A percentile compares a stretch with the other conserved stretches of the same genome.
phyloP scores from a whole-genome alignment of 1,140 invertebrate species.

The Bursaphelenchus mucronatus region DNA sequence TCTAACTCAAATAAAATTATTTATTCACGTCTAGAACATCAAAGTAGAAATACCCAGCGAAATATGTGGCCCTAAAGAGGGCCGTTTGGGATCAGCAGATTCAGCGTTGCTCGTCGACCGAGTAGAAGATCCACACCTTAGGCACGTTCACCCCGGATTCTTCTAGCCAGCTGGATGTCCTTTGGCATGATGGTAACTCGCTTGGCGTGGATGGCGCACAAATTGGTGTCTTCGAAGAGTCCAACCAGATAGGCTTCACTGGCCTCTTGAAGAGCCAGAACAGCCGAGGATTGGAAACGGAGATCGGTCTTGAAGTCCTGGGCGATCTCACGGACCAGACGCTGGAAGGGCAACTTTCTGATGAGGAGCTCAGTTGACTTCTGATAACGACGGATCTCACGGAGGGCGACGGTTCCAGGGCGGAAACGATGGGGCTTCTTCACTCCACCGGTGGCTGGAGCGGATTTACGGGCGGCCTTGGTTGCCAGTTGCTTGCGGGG shows the following conservation, averaged over 20 bases:
- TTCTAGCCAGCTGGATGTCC: constrained; percentile 54
- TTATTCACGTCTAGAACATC: too few relatives aligned
- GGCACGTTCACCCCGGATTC: constrained; percentile 42
- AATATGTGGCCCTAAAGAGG: too few relatives aligned
- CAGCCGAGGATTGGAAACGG: constrained; percentile 75
- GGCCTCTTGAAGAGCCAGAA: constrained; percentile 79
- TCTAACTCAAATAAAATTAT: too few relatives aligned
- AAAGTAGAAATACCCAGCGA: too few relatives aligned
- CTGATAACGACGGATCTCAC: constrained; percentile 65
- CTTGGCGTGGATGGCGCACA: constrained; percentile 88
- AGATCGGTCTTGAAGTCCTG: constrained; percentile 76
- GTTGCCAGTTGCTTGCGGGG: constrained; percentile 80
- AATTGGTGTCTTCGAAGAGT: constrained; percentile 83
- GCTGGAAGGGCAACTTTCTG: constrained; percentile 64
- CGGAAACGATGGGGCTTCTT: constrained; percentile 71
- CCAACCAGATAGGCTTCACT: constrained; percentile 82
- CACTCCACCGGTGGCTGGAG: constrained; percentile 72
- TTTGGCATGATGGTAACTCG: constrained; percentile 93
- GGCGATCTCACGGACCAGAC: constrained; percentile 71
- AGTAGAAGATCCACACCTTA: constrained; percentile 16
- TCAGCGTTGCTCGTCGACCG: too few relatives aligned
- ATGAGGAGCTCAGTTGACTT: constrained; percentile 73
- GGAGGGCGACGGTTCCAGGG: constrained; percentile 63
- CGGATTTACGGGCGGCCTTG: constrained; percentile 73
- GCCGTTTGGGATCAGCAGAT: too few relatives aligned